Conservation (phyloP, 2,888 invertebrate genomes). For the Cyrtodaria siliqua region DNA sequence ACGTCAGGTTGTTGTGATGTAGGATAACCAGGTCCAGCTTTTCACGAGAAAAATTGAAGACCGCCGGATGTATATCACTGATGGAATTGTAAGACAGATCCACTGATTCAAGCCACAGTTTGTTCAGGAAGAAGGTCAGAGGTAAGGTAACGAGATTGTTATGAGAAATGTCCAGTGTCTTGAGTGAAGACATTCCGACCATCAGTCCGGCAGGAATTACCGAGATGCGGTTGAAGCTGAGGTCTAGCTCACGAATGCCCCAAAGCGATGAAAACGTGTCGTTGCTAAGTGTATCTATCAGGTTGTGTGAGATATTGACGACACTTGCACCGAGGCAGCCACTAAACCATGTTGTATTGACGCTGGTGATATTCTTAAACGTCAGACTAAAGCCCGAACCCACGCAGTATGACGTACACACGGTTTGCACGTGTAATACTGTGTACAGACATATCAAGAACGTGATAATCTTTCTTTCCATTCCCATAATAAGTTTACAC, state of each 20-base stretch:
- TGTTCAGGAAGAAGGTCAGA: not conserved
- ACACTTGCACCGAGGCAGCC: no score
- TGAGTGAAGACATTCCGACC: not conserved
- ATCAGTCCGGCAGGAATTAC: not conserved
- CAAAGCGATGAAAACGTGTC: no score
- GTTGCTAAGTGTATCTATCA: no score
- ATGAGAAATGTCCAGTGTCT: not conserved
- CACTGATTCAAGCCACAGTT: not conserved
- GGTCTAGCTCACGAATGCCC: not conserved
- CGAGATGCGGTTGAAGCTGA: not conserved
- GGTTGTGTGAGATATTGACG: no score
- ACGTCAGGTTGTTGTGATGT: constrained; percentile 10
- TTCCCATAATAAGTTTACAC: no score
- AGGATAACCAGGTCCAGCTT: constrained; percentile 15
- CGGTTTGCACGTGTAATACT: no score
- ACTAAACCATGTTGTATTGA: no score
- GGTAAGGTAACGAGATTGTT: not conserved
- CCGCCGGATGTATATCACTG: not conserved
- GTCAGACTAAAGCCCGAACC: no score
- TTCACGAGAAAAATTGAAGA: not conserved
- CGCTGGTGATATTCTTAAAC: no score
- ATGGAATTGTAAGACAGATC: constrained; percentile 4
- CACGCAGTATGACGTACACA: no score
- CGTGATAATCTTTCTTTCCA: no score
- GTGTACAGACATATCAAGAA: no score